Base-by-base conservation (phyloP, 2,888 invertebrate genomes). In the Herminia tarsipennalis region DNA sequence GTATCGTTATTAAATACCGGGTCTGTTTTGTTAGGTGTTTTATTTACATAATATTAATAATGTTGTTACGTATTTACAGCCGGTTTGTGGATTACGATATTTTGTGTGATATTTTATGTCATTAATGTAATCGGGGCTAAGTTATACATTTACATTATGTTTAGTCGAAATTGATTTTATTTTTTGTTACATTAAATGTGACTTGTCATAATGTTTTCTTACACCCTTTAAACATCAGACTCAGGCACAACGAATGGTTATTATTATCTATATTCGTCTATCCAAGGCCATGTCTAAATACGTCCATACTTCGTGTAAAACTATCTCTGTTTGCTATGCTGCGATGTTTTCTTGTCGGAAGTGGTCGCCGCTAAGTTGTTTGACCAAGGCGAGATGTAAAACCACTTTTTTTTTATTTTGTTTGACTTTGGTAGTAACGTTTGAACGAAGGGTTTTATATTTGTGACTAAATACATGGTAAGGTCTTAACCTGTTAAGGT, bases 311-410 rank as follows among this genome's bases (percentile, higher is more conserved):
- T 10, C 50, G 38, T 36, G 42, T 37, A 39, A 28, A 34, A 5
- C 12, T 46, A 21, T 40, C 21, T 37, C 33, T 48, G 35, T 56
- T 57, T 51, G 37, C 27, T 37, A 22, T 38, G 18, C 38, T 32
- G 39, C 27, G 50, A 47, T 49, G 42, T 45, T 43, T 52, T 55
- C 49, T 45, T 57, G 69, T 62, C 60, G 70, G 69, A 67, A 67
- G 66, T 67, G 56, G 51, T 50, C 45, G 29, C 44, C 36, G 37
- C 44, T 56, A 38, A 56, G 56, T 56, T 66, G 71, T 71, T 62
- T 67, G 56, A 40, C 35, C 34, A 65, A 59, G 61, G 40, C 34
- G 41, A 55, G 46, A 33, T 51, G 49, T 46, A 36, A 54, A 45
- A 44, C 46, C 66, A 56, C 56, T 52, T 60, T 40, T 34, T 43